Conservation (phyloP, 2,797 vertebrate genomes). For the Arnoldichthys spilopterus region DNA sequence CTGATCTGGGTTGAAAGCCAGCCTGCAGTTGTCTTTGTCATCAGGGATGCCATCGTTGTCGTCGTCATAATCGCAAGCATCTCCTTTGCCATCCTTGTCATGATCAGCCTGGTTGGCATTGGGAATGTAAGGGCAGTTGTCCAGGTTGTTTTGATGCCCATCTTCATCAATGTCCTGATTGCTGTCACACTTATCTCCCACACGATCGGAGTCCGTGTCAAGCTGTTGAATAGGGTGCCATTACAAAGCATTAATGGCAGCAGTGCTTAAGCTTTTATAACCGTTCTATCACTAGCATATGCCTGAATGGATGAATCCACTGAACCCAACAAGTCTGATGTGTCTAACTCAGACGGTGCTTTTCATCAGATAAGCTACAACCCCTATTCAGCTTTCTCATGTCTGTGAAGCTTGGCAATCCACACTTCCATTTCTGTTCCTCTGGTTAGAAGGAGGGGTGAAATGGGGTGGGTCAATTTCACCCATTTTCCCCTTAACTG, state of each 20-base stretch:
- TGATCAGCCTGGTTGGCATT: conserved; percentile 98
- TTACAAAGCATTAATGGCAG: conserved; percentile 11
- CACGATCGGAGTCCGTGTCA: conserved; percentile 92
- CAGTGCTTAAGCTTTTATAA: neutral
- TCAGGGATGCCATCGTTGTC: conserved; percentile 96
- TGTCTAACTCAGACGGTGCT: conserved; percentile 30
- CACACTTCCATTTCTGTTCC: conserved; percentile 45
- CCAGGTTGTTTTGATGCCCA: conserved; percentile 97
- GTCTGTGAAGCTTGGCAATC: conserved; percentile 57
- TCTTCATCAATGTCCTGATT: conserved; percentile 99
- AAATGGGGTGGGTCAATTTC: conserved; percentile 25
- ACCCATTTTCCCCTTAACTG: conserved; percentile 47
- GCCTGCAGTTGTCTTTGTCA: conserved; percentile 94
- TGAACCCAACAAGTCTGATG: neutral
- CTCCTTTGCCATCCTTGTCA: conserved; percentile 96
- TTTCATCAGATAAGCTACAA: conserved; percentile 46
- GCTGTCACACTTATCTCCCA: conserved; percentile 95
- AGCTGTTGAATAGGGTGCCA: conserved; percentile 71
- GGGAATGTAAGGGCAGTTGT: conserved; percentile 97
- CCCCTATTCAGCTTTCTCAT: conserved; percentile 31
- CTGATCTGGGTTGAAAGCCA: conserved; percentile 92
- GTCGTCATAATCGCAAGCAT: conserved; percentile 95
- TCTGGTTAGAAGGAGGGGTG: conserved; percentile 48
- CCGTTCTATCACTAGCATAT: neutral
- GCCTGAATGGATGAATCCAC: neutral